Evolutionary conservation across 2,113 vertebrate genomes (phyloP).

Genomic region (Vulpes ferrilata): DNA sequence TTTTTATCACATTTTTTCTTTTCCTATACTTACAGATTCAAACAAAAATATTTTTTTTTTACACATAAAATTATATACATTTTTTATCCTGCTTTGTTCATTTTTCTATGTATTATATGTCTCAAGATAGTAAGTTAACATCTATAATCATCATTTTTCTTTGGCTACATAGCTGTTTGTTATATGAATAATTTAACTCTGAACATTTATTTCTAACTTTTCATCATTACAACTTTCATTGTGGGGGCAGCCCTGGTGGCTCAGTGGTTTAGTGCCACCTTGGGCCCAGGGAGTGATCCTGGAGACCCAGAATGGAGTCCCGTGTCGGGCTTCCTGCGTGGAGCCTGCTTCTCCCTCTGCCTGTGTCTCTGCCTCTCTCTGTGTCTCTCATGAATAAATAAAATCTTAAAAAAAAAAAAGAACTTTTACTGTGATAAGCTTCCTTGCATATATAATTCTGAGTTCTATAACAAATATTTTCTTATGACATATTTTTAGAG

Average conservation of each 20-base stretch:
- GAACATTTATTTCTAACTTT: constrained; percentile 21
- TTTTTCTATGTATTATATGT: constrained; percentile 32
- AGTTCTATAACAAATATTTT: neutral
- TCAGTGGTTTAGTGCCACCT: too few species aligned
- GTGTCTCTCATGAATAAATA: too few species aligned
- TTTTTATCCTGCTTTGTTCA: constrained; percentile 24
- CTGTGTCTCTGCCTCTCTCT: too few species aligned
- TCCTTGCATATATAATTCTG: neutral
- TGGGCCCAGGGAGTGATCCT: too few species aligned
- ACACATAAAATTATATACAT: constrained; percentile 48
- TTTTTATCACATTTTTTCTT: constrained; percentile 36
- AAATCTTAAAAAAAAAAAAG: too few species aligned
- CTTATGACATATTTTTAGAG: constrained; percentile 29
- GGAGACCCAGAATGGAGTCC: too few species aligned
- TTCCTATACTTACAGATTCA: constrained; percentile 38
- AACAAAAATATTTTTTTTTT: neutral
- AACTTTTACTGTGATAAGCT: neutral
- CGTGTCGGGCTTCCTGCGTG: too few species aligned
- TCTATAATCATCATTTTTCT: constrained; percentile 59
- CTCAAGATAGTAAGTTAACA: constrained; percentile 54
- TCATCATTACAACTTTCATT: constrained; percentile 36
- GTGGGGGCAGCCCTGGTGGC: neutral
- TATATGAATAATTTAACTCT: constrained; percentile 18
- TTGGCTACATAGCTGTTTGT: constrained; percentile 15
- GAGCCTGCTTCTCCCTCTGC: too few species aligned